A percentile compares a stretch with the other conserved stretches of the same genome.
Evolutionary conservation across 2,113 vertebrate species (phyloP).

Genomic region (Eurystomus gularis): DNA sequence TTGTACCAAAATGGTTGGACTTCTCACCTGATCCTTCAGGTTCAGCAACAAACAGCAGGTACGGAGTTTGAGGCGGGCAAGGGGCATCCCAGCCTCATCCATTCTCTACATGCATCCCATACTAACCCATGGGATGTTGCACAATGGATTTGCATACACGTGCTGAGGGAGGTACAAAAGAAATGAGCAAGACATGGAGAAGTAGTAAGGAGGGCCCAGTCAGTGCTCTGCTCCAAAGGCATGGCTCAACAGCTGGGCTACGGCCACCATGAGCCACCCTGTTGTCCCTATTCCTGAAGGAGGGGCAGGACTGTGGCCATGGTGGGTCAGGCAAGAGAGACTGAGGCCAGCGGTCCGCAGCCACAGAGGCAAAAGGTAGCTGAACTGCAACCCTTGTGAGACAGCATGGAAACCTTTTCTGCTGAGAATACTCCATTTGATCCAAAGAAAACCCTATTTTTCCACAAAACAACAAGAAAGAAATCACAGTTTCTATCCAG

Average conservation of each 20-base stretch:
- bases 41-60: not conserved
- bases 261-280: fast-evolving
- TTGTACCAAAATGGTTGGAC: not conserved
- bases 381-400: not conserved
- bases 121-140: fast-evolving
- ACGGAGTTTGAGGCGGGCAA: not conserved
- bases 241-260: fast-evolving
- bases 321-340: not conserved
- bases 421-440: not conserved
- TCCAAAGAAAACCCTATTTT: constrained; percentile 12
- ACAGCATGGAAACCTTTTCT: not conserved
- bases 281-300: not conserved
- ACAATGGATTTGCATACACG: not conserved
- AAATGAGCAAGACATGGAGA: not conserved
- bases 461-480: constrained; percentile 29
- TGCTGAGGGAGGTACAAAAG: not conserved
- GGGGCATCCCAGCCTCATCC: not conserved
- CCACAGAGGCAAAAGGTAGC: not conserved
- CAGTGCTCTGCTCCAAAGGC: not conserved
- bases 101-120: not conserved
- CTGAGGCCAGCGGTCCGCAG: not conserved
- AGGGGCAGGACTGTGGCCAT: not conserved
- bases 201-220: fast-evolving
- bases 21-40: not conserved
- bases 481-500: constrained; percentile 56